Evolutionary conservation across 1,140 invertebrate species (phyloP).

Genomic region (Rhagoletis pomonella): DNA sequence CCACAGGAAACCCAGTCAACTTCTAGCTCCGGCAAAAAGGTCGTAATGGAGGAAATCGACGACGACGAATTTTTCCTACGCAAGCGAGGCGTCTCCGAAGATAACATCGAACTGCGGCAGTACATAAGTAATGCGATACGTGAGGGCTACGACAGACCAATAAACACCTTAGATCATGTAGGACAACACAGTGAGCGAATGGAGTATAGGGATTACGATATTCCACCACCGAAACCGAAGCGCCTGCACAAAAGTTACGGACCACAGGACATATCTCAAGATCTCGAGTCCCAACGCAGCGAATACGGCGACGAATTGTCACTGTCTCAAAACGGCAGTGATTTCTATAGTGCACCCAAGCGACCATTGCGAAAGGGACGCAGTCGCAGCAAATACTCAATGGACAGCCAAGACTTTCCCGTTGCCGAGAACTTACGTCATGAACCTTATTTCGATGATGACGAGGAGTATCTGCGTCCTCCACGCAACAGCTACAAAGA

Average conservation of each 20-base stretch:
- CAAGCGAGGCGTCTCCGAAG: slow-evolving; percentile 85
- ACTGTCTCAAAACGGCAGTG: slow-evolving; percentile 71
- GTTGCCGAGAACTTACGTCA: slow-evolving; percentile 63
- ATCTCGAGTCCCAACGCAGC: slow-evolving; percentile 66
- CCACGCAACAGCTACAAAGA: slow-evolving; percentile 58
- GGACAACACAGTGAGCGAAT: slow-evolving; percentile 70
- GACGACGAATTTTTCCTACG: slow-evolving; percentile 90
- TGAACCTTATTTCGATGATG: slow-evolving; percentile 69
- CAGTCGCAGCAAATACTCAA: slow-evolving; percentile 71
- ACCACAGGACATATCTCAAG: slow-evolving; percentile 66
- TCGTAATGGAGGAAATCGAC: slow-evolving; percentile 87
- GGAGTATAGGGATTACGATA: slow-evolving; percentile 68
- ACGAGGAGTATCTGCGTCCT: slow-evolving; percentile 70
- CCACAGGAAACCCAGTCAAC: slow-evolving; percentile 72
- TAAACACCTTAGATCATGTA: slow-evolving; percentile 79
- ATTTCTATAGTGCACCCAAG: slow-evolving; percentile 65
- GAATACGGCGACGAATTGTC: slow-evolving; percentile 71
- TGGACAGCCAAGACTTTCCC: slow-evolving; percentile 71
- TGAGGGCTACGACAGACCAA: slow-evolving; percentile 83
- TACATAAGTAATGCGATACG: slow-evolving; percentile 86
- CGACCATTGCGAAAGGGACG: slow-evolving; percentile 69
- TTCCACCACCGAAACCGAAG: slow-evolving; percentile 70
- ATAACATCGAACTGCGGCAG: slow-evolving; percentile 85
- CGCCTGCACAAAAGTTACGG: slow-evolving; percentile 66
- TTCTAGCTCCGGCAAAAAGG: slow-evolving; percentile 74